These are phyloP conservation scores for Phalacrocorax carbo DNA, from an alignment of 2,113 vertebrate species.

Conservation along the genomic window DNA sequence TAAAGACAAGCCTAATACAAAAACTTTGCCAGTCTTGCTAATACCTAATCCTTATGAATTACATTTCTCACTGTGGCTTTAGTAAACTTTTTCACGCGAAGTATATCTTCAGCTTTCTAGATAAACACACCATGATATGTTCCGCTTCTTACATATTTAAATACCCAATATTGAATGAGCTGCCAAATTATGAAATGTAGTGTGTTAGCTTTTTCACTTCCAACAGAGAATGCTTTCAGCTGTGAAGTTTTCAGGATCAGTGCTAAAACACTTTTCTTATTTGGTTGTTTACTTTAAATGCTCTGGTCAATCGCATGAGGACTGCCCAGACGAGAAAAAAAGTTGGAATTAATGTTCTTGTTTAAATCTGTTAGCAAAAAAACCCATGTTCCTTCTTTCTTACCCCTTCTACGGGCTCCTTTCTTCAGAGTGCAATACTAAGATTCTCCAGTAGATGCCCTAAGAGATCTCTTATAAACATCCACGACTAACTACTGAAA, in stretches of 20 bases:
- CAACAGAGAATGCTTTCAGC: neutral
- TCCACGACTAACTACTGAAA: neutral
- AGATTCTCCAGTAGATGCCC: constrained; percentile 71
- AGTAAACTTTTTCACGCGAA: neutral
- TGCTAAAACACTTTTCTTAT: neutral
- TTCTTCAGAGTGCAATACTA: constrained; percentile 55
- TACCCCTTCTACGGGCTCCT: neutral
- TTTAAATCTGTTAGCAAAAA: neutral
- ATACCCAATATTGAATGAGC: neutral
- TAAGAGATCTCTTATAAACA: constrained; percentile 69
- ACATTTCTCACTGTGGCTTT: neutral
- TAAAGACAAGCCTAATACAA: neutral
- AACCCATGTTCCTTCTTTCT: neutral
- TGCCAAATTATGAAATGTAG: neutral
- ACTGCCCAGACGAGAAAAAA: neutral
- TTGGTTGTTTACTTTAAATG: neutral
- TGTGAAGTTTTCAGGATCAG: neutral
- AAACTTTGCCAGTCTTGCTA: neutral
- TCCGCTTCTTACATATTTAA: neutral
- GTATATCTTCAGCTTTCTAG: neutral
- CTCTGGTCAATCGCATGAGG: neutral
- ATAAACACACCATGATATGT: neutral
- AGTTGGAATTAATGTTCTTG: neutral
- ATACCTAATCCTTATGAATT: neutral
- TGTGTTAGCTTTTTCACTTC: neutral